Evolutionary conservation across 64 coral and sea anemone genomes (phyloP).

Genomic region (Stylophora pistillata): DNA sequence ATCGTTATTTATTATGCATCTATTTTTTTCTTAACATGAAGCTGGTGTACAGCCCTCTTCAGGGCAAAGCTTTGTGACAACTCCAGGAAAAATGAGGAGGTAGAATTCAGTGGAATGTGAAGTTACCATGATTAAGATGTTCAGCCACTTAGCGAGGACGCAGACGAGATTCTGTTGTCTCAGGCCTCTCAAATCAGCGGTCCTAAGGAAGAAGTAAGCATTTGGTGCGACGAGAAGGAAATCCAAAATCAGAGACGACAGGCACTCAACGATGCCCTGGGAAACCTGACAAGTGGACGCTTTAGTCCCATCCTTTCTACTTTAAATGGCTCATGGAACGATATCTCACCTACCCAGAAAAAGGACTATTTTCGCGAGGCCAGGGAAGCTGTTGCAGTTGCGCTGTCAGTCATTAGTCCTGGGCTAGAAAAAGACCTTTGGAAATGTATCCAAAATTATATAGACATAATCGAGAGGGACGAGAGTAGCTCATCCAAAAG

Average conservation of each 20-base stretch:
- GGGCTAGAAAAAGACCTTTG: constrained; percentile 52
- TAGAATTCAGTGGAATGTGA: too few species aligned
- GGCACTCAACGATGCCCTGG: constrained; percentile 13
- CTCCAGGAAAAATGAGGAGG: too few species aligned
- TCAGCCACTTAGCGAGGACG: too few species aligned
- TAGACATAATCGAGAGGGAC: too few species aligned
- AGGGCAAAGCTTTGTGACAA: not conserved
- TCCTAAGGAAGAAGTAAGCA: constrained; percentile 34
- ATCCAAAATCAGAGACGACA: constrained; percentile 10
- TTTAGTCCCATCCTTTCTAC: constrained; percentile 38
- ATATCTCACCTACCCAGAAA: constrained; percentile 17
- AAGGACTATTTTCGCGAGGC: constrained; percentile 14
- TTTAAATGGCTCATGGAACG: constrained; percentile 24
- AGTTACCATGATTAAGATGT: too few species aligned
- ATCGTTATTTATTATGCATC: too few species aligned
- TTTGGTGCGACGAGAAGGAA: constrained; percentile 40
- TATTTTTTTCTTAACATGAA: not conserved
- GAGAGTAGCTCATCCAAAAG: not conserved
- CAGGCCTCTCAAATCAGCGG: not conserved
- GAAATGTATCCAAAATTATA: not conserved
- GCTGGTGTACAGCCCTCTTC: not conserved
- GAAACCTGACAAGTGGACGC: constrained; percentile 21
- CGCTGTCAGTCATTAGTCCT: not conserved
- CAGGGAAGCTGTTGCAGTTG: not conserved
- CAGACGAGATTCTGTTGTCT: too few species aligned